These are phyloP conservation scores for Drosophila burlai DNA, from an alignment of 1,140 invertebrate species.

Conservation along the genomic window DNA sequence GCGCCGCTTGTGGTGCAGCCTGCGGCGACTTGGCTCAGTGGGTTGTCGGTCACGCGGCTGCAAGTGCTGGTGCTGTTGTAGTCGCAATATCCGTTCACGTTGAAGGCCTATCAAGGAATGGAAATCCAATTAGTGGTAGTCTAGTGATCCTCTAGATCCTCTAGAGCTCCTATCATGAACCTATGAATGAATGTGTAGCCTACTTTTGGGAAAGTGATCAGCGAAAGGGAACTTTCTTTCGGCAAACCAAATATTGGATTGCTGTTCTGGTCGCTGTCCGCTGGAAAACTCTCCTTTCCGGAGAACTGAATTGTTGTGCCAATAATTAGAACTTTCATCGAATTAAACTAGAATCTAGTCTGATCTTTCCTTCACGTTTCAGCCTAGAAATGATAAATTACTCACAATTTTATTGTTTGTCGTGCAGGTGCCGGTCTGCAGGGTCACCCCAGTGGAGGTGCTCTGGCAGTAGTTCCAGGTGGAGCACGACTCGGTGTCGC, in stretches of 20 bases:
- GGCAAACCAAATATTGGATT: background rate
- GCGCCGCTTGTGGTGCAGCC: background rate
- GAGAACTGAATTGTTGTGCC: background rate
- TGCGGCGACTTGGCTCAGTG: background rate
- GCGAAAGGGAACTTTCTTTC: no score
- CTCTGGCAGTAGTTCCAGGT: conserved; percentile 37
- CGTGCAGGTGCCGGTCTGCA: background rate
- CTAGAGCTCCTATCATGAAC: no score
- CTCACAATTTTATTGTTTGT: conserved; percentile 9
- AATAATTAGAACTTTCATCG: background rate
- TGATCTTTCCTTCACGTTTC: background rate
- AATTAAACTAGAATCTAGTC: background rate
- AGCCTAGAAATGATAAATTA: background rate
- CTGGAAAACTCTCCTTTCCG: background rate
- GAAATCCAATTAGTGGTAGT: background rate
- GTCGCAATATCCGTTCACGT: background rate
- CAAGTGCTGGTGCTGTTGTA: conserved; percentile 9
- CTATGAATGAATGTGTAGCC: background rate
- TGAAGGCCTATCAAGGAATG: conserved; percentile 26
- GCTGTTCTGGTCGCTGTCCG: no score
- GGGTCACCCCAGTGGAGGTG: background rate
- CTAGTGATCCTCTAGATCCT: background rate
- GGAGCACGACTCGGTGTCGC: conserved; percentile 11
- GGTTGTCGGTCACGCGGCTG: conserved; percentile 18
- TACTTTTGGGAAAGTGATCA: background rate